phyloP scores from a whole-genome alignment of 35 echinoderm and acorn worm species.

The Holothuria glaberrima region DNA sequence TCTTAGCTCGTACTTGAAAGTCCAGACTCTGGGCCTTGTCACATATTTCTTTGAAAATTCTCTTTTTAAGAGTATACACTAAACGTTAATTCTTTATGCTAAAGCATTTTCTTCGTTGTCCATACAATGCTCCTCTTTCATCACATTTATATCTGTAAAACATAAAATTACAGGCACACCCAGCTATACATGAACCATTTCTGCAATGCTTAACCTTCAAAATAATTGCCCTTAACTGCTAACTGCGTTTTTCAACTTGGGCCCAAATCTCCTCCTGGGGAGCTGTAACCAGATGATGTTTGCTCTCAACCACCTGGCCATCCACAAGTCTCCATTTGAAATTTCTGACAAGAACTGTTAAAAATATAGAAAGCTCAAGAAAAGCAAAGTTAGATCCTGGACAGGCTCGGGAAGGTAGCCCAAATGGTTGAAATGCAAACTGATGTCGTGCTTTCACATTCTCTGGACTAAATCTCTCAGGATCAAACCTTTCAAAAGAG shows the following conservation, averaged over 20 bases:
- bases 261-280: conserved; percentile 86
- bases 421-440: conserved; percentile 65
- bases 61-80: no score
- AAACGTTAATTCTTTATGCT: no score
- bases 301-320: conserved; percentile 73
- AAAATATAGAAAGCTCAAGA: conserved; percentile 73
- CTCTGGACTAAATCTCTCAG: conserved; percentile 69
- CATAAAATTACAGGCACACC: no score
- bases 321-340: conserved; percentile 80
- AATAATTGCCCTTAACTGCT: no score
- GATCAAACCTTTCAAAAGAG: conserved; percentile 68
- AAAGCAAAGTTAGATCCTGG: conserved; percentile 80
- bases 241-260: conserved; percentile 70
- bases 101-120: no score
- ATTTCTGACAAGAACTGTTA: conserved; percentile 65
- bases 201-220: no score
- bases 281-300: conserved; percentile 67
- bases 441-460: conserved; percentile 55
- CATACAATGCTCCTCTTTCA: no score
- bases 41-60: no score
- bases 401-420: conserved; percentile 77
- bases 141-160: no score
- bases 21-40: no score
- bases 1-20: no score
- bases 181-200: no score